These are phyloP conservation scores for Phenganax stokvisi DNA, from an alignment of 92 coral and sea anemone species.

Conservation along the genomic window DNA sequence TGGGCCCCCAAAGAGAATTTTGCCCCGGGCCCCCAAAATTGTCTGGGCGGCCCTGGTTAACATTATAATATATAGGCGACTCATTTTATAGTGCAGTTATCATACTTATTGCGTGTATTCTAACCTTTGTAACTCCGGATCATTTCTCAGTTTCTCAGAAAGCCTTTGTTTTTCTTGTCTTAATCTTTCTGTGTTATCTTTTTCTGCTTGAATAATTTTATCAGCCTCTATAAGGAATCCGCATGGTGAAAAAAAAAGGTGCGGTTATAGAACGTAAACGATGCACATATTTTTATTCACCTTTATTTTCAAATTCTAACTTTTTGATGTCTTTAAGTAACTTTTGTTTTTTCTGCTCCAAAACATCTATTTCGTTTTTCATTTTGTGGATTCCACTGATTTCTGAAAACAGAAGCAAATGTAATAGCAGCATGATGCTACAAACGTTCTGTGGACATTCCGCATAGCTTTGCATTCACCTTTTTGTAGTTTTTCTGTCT, in stretches of 20 bases:
- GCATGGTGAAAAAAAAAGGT: not conserved
- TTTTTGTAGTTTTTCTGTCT: slow-evolving; percentile 25
- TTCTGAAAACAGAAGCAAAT: not conserved
- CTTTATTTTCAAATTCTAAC: slow-evolving; percentile 14
- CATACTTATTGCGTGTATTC: not conserved
- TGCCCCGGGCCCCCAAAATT: no score
- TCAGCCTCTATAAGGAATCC: not conserved
- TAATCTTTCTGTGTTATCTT: slow-evolving; percentile 7
- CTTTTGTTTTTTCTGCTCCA: slow-evolving; percentile 20
- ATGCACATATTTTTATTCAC: not conserved
- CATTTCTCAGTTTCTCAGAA: slow-evolving; percentile 19
- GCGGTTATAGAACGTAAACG: not conserved
- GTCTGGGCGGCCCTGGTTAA: no score
- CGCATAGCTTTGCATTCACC: not conserved
- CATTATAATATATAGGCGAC: no score
- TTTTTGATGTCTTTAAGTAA: slow-evolving; percentile 2
- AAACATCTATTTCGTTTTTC: slow-evolving; percentile 8
- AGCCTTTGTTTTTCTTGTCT: slow-evolving; percentile 14
- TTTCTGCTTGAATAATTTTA: not conserved
- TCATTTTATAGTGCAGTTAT: not conserved
- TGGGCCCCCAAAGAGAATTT: no score
- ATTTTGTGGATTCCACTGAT: slow-evolving; percentile 8
- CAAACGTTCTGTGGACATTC: not conserved
- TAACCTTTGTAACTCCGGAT: slow-evolving; percentile 34
- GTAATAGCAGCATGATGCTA: not conserved